Base-by-base conservation (phyloP, 2,113 vertebrate genomes). In the Lepus timidus region DNA sequence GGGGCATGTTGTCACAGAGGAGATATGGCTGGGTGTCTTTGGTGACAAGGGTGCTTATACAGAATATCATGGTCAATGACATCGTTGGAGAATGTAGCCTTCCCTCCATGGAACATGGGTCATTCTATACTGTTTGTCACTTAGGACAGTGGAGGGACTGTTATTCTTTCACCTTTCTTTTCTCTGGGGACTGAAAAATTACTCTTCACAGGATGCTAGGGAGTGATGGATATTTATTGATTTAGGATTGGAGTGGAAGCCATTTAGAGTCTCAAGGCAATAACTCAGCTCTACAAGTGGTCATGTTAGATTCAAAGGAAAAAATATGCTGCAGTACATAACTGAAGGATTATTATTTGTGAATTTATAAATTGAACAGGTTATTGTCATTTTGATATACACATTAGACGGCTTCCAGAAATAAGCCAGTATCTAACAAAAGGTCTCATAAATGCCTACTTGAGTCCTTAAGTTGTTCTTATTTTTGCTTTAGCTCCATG, bases 401-500 rank as follows among this genome's bases (percentile, higher is more conserved):
- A 65, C 17, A 33, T 49, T 55, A 49, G 9, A 88, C 31, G 12
- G 76, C 11, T 88, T 73, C 75, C 70, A 16, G 33, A 71, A 93
- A 73, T n/a, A 88, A 88, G 44, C 1, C 4, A 33, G 31, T 4
- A 33, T 81, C 68, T 70, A 85, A 62, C 25, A 74, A 62, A 93
- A 83, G 12, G 5, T 44, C 1, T 79, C 51, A 55, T 25, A 64
- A 75, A 52, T 74, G 14, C 25, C 22, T 76, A n/a, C 23, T 2
- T 36, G 70, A 71, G 2, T 23, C 27, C 33, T 83, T 64, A 84
- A 33, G 13, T 76, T 62, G 49, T 80, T 70, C 1, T 13, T 81
- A 17, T 49, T 71, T 91, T 13, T 85, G 20, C 51, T 85, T 91
- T 83, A 94, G 36, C n/a, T 86, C 62, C 19, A 9, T 44, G 4